Conservation (phyloP, 1,140 invertebrate species). For the Wasmannia auropunctata region DNA sequence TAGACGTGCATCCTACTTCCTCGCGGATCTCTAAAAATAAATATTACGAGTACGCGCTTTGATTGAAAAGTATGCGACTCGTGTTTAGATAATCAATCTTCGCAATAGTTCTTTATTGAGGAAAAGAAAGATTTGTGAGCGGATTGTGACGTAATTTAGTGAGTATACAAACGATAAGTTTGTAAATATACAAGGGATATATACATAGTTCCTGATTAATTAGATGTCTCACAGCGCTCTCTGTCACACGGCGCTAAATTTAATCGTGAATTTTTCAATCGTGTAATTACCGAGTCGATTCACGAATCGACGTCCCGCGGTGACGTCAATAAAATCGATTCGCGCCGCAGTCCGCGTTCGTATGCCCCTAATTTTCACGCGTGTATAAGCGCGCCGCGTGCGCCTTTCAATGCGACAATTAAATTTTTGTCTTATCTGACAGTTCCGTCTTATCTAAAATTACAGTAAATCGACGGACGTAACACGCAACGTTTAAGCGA, state of each 20-base stretch:
- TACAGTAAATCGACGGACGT: background rate
- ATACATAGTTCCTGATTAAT: background rate
- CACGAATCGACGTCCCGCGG: background rate
- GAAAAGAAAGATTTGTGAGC: background rate
- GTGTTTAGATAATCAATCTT: background rate
- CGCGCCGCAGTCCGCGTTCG: background rate
- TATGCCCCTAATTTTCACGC: background rate
- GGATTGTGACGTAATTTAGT: background rate
- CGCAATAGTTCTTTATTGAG: background rate
- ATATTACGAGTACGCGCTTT: background rate
- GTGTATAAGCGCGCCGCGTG: background rate
- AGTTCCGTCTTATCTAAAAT: background rate
- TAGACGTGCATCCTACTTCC: background rate
- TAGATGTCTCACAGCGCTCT: too few species aligned
- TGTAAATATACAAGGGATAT: background rate
- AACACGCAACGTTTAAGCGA: background rate
- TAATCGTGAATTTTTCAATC: background rate
- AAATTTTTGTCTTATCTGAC: background rate
- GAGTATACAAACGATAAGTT: background rate
- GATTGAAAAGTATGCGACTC: background rate
- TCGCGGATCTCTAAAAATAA: conserved; percentile 32
- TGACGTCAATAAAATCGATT: conserved; percentile 27
- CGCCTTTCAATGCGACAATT: background rate
- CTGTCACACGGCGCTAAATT: background rate
- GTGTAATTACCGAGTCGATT: background rate